Evolutionary conservation across 2,113 vertebrate species (phyloP).

Genomic region (Lutjanus erythropterus): DNA sequence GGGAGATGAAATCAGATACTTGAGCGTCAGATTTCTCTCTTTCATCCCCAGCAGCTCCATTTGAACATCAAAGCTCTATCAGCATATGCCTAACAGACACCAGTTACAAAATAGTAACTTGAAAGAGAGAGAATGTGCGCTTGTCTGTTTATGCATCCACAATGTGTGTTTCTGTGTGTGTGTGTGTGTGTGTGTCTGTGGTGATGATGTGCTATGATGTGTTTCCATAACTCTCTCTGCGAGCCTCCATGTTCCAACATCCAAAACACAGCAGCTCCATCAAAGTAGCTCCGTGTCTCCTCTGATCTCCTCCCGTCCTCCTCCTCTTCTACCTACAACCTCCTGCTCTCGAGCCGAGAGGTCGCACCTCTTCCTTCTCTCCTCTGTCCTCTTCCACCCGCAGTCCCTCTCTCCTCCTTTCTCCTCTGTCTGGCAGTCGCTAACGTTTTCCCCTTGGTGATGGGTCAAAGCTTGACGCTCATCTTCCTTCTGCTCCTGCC

Average conservation of each 20-base stretch:
- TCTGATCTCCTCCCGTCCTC: constrained; percentile 65
- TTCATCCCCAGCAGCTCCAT: constrained; percentile 76
- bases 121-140: constrained; percentile 61
- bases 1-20: constrained; percentile 68
- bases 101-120: constrained; percentile 65
- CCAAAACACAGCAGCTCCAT: constrained; percentile 63
- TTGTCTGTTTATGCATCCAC: constrained; percentile 56
- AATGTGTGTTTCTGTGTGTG: constrained; percentile 31
- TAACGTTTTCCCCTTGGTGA: constrained; percentile 40
- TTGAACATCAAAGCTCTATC: constrained; percentile 77
- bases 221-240: constrained; percentile 52
- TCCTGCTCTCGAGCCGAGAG: constrained; percentile 36
- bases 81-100: constrained; percentile 72
- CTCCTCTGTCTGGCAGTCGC: constrained; percentile 31
- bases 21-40: constrained; percentile 72
- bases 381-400: neutral
- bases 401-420: constrained; percentile 1
- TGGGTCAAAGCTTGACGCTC: constrained; percentile 50
- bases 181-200: constrained; percentile 19
- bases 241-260: constrained; percentile 68
- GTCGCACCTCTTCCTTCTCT: constrained; percentile 22
- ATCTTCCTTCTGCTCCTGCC: constrained; percentile 62
- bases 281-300: constrained; percentile 67
- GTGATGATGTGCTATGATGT: constrained; percentile 49
- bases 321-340: constrained; percentile 33